Percentiles rank a stretch among this genome's conserved stretches.
phyloP scores from a whole-genome alignment of 23 tunicate genomes.

The Trididemnum miniatum region DNA sequence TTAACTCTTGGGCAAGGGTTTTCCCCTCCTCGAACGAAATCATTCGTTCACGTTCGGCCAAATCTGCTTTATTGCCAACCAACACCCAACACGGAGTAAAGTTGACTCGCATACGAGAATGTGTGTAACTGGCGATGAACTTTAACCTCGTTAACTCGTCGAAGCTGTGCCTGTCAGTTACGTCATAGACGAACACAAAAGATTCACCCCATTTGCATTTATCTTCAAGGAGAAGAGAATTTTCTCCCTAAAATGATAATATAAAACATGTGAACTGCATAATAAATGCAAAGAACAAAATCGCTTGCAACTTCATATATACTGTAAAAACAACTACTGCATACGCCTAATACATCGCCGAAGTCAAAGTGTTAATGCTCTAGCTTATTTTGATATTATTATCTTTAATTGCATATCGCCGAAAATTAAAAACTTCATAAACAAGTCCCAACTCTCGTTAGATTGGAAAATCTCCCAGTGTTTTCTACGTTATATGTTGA shows the following conservation, averaged over 20 bases:
- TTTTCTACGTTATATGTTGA: too few species aligned
- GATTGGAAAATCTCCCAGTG: too few species aligned
- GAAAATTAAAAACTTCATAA: too few species aligned
- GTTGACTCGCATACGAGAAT: slow-evolving; percentile 22
- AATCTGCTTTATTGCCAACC: slow-evolving; percentile 49
- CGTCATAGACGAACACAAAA: slow-evolving; percentile 53
- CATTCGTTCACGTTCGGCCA: slow-evolving; percentile 45
- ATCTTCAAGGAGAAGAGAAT: slow-evolving; percentile 36
- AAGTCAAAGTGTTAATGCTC: too few species aligned
- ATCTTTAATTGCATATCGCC: too few species aligned
- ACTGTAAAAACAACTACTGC: too few species aligned
- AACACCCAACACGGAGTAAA: slow-evolving; percentile 41
- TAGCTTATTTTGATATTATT: too few species aligned
- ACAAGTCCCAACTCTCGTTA: too few species aligned
- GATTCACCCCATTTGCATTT: slow-evolving; percentile 65
- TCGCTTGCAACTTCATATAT: too few species aligned
- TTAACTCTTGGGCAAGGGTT: slow-evolving; percentile 33
- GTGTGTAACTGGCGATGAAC: slow-evolving; percentile 59
- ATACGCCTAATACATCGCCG: too few species aligned
- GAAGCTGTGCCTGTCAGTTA: slow-evolving; percentile 52
- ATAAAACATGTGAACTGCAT: too few species aligned
- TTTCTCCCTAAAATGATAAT: slow-evolving; percentile 25
- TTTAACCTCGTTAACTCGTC: slow-evolving; percentile 53
- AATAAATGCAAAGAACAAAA: too few species aligned
- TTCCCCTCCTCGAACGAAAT: slow-evolving; percentile 34